Conservation (phyloP, 2,888 invertebrate species). For the Nemapogon koenigi region DNA sequence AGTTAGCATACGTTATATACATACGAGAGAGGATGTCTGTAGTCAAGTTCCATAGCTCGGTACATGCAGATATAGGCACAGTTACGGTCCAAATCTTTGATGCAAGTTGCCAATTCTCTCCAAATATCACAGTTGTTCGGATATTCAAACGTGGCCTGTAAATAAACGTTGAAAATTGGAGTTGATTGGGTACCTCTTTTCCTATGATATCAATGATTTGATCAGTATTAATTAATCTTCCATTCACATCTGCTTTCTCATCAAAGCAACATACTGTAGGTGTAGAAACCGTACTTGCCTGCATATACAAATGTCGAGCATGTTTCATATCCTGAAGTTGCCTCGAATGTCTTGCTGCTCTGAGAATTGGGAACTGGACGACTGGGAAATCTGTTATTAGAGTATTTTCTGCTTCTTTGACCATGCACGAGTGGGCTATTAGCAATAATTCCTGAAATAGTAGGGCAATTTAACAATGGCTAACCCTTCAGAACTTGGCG, state of each 20-base stretch:
- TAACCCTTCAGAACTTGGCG: no score
- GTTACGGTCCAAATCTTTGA: conserved; percentile 35
- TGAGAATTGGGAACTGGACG: conserved; percentile 20
- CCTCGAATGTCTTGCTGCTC: conserved; percentile 44
- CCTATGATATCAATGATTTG: no score
- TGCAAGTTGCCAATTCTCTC: conserved; percentile 44
- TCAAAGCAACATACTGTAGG: no score
- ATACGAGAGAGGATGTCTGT: conserved; percentile 43
- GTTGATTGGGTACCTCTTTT: no score
- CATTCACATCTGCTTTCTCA: no score
- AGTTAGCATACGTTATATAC: conserved; percentile 12
- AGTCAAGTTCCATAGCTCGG: conserved; percentile 32
- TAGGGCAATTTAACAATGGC: no score
- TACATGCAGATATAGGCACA: conserved; percentile 42
- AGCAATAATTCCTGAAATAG: conserved; percentile 41
- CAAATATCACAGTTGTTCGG: conserved; percentile 31
- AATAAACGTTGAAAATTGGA: no score
- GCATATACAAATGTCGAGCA: conserved; percentile 38
- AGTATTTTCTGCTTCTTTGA: conserved; percentile 27
- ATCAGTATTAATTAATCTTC: no score
- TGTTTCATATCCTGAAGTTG: conserved; percentile 41
- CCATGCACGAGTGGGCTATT: conserved; percentile 43
- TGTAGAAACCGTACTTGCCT: conserved; percentile 30
- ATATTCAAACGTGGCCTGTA: conserved; percentile 27
- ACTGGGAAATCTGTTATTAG: conserved; percentile 22